Percentiles rank a stretch among this genome's conserved stretches.
Evolutionary conservation across 2,888 invertebrate genomes (phyloP).

Genomic region (Aphidius colemani): DNA sequence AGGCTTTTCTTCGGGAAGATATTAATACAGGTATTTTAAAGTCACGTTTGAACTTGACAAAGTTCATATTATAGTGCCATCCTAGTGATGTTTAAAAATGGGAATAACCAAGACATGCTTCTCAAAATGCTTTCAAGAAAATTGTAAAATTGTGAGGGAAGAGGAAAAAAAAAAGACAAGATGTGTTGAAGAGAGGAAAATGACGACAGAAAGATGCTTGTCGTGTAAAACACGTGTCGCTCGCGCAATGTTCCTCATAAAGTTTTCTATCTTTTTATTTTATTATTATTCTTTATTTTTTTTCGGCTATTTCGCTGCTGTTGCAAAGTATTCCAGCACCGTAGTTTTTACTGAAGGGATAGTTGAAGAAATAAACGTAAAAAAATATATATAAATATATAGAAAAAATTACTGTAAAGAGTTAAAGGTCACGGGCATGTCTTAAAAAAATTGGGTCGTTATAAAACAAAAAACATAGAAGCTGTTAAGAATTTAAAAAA

Average conservation of each 20-base stretch:
- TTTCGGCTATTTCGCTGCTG: constrained; percentile 14
- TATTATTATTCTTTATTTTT: constrained; percentile 14
- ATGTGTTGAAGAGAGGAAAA: constrained; percentile 12
- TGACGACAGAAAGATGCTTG: constrained; percentile 29
- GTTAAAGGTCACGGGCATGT: constrained; percentile 25
- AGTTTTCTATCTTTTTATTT: constrained; percentile 37
- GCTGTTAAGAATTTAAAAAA: too few species aligned
- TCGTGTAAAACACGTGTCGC: constrained; percentile 47
- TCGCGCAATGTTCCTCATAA: constrained; percentile 41
- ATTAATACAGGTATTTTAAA: too few species aligned
- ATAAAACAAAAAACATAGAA: too few species aligned
- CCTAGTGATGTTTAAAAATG: too few species aligned
- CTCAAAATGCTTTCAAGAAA: too few species aligned
- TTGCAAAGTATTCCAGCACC: constrained; percentile 14
- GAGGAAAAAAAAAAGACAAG: constrained; percentile 6
- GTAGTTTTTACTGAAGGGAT: too few species aligned
- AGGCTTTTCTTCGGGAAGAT: too few species aligned
- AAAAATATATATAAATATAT: background rate
- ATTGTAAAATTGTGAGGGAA: too few species aligned
- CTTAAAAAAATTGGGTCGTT: background rate
- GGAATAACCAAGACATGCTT: too few species aligned
- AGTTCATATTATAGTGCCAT: too few species aligned
- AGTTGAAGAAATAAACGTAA: background rate
- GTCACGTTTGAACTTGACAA: too few species aligned
- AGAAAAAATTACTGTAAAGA: constrained; percentile 1